phyloP scores from a whole-genome alignment of 2,113 vertebrate genomes.

The Otis tarda region DNA sequence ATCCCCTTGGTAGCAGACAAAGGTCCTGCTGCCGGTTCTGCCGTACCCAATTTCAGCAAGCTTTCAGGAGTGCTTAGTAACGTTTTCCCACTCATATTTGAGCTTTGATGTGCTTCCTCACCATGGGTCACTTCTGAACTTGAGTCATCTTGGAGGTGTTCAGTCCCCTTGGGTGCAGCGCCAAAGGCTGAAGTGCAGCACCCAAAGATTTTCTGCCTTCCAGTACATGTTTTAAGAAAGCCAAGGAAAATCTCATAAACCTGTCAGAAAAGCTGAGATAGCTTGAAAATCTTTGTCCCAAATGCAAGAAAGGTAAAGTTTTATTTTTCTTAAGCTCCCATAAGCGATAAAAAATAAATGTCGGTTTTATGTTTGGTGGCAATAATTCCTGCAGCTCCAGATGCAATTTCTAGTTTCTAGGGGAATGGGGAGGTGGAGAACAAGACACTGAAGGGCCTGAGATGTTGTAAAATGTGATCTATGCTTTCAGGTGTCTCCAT shows the following conservation, averaged over 20 bases:
- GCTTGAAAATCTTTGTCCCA: neutral
- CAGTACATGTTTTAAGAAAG: neutral
- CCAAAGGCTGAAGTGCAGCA: too few species aligned
- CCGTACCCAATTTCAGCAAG: neutral
- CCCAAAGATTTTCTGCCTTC: neutral
- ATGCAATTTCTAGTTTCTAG: neutral
- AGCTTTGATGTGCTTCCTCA: neutral
- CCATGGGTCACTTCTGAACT: neutral
- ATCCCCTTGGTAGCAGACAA: neutral
- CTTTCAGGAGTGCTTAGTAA: neutral
- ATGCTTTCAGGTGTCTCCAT: neutral
- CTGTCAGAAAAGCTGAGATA: neutral
- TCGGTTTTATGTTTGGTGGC: neutral
- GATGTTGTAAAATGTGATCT: neutral
- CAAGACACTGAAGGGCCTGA: neutral
- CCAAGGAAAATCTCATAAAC: neutral
- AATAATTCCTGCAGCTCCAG: neutral
- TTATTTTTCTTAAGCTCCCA: neutral
- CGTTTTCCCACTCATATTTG: fast-evolving
- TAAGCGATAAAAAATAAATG: neutral
- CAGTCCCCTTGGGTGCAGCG: neutral
- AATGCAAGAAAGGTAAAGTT: neutral
- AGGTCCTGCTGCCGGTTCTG: neutral
- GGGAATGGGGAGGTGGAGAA: neutral
- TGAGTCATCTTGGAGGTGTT: neutral